These are phyloP conservation scores for Orientallactaga bullata DNA, from an alignment of 2,113 vertebrate genomes.

Conservation along the genomic window DNA sequence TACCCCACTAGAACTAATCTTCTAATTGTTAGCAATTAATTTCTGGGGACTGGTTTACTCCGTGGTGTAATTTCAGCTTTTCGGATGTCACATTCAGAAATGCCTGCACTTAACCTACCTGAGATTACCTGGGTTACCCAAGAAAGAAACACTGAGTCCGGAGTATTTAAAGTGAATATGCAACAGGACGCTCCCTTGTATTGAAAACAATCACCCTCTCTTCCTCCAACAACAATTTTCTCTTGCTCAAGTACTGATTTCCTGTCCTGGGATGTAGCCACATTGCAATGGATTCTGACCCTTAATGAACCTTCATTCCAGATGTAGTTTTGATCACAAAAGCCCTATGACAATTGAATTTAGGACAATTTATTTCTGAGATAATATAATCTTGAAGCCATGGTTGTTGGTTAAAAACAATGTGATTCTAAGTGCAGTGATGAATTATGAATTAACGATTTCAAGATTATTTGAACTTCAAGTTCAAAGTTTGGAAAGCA, in stretches of 20 bases:
- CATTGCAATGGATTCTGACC: background rate
- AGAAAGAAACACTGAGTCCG: slow-evolving; percentile 27
- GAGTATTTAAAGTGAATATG: background rate
- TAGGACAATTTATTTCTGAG: slow-evolving; percentile 51
- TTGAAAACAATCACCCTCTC: background rate
- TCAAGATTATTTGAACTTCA: slow-evolving; percentile 60
- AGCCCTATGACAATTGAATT: slow-evolving; percentile 33
- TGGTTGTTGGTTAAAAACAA: slow-evolving; percentile 50
- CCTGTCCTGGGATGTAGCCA: background rate
- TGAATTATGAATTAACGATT: slow-evolving; percentile 32
- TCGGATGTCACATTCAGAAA: background rate
- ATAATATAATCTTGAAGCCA: slow-evolving; percentile 34
- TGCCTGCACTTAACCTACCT: background rate
- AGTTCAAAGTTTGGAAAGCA: slow-evolving; percentile 68
- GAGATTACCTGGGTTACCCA: slow-evolving; percentile 1
- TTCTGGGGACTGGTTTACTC: background rate
- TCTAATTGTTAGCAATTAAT: background rate
- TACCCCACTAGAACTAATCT: background rate
- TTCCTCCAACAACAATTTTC: background rate
- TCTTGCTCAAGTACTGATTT: slow-evolving; percentile 23
- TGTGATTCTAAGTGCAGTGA: slow-evolving; percentile 56
- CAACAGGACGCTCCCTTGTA: background rate
- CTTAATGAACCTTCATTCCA: background rate
- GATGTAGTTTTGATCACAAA: slow-evolving; percentile 47
- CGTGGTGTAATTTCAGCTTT: background rate